Percentiles rank a stretch among this genome's conserved stretches.
phyloP scores from a whole-genome alignment of 2,888 invertebrate genomes.

The Meloe dianella region DNA sequence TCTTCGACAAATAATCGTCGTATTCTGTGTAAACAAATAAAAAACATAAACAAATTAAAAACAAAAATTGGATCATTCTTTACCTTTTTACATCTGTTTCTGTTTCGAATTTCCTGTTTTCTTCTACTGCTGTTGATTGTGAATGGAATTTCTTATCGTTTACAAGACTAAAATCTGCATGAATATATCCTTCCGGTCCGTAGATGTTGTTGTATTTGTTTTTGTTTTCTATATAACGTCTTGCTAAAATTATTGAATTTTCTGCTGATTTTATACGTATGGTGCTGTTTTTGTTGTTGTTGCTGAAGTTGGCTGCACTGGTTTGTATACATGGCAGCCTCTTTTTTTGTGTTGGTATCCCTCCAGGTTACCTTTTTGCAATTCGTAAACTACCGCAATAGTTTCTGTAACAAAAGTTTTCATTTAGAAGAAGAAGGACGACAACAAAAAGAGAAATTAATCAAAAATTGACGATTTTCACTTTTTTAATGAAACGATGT shows the following conservation, averaged over 20 bases:
- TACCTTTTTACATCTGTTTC: not conserved
- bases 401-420: constrained; percentile 35
- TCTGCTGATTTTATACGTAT: constrained; percentile 30
- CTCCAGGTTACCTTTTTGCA: constrained; percentile 40
- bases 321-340: constrained; percentile 58
- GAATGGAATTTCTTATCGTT: constrained; percentile 39
- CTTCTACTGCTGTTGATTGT: constrained; percentile 39
- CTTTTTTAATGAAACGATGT: too few relatives aligned
- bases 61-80: not conserved
- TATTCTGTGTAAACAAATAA: not conserved
- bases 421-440: too few relatives aligned
- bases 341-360: constrained; percentile 15
- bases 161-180: constrained; percentile 55
- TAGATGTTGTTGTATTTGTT: constrained; percentile 24
- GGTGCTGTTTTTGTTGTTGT: constrained; percentile 19
- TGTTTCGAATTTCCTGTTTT: not conserved
- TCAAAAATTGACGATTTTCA: too few relatives aligned
- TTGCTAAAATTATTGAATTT: constrained; percentile 47
- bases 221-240: constrained; percentile 38
- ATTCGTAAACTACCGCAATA: constrained; percentile 16
- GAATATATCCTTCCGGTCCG: constrained; percentile 49
- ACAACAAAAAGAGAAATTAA: too few relatives aligned
- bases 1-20: not conserved
- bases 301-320: constrained; percentile 51
- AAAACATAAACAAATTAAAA: not conserved